Evolutionary conservation across 1,140 invertebrate species (phyloP).

Genomic region (Formica exsecta): DNA sequence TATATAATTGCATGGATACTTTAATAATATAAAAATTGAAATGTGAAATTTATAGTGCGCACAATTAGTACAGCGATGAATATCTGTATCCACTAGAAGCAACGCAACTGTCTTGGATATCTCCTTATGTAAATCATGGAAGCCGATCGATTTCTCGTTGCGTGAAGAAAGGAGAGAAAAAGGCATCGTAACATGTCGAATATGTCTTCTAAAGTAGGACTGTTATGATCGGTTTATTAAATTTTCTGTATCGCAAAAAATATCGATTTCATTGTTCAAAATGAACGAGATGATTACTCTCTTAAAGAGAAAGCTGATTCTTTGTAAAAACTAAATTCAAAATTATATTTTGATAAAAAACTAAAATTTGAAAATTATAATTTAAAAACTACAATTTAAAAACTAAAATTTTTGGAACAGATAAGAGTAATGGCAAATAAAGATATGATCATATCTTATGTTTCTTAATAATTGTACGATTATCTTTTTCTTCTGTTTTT

Average conservation of each 20-base stretch:
- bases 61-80: conserved; percentile 25
- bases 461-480: background rate
- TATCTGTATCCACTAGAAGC: conserved; percentile 2
- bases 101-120: conserved; percentile 25
- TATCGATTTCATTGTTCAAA: background rate
- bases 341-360: too few relatives aligned
- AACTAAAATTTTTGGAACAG: too few relatives aligned
- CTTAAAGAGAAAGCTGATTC: background rate
- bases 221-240: conserved; percentile 6
- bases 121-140: conserved; percentile 23
- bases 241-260: background rate
- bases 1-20: too few relatives aligned
- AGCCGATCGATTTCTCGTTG: conserved; percentile 18
- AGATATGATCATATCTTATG: too few relatives aligned
- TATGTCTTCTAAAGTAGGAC: background rate
- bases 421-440: background rate
- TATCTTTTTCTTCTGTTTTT: background rate
- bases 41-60: background rate
- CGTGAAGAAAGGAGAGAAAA: background rate
- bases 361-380: too few relatives aligned
- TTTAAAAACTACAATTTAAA: too few relatives aligned
- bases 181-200: background rate
- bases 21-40: background rate
- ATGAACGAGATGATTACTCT: background rate
- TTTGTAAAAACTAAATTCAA: background rate